Base-by-base conservation (phyloP, 2,797 vertebrate species). In the Ctenopoma multispine region DNA sequence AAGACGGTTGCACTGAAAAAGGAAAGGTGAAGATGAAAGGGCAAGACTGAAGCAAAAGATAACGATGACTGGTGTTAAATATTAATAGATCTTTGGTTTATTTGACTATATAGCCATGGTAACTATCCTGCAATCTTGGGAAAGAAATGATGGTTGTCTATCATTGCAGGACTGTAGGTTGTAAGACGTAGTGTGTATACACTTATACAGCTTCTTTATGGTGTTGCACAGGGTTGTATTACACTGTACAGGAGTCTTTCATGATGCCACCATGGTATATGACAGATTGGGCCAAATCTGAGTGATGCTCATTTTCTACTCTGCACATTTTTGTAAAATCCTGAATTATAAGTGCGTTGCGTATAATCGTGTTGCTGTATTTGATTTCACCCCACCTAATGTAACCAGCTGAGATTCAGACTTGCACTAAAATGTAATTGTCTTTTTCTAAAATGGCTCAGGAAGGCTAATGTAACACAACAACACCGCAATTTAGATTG, bases 21-120 rank as follows among this genome's bases (percentile, higher is more conserved):
- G 44, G 27, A 40, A 47, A 41, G 6, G 53, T 40, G 21, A 46
- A 13, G 66, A 83, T 70, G 75, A 82, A 10, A 51, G 76, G 36
- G 56, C 56, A 41, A 20, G 48, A 27, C 68, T 79, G 69, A 47
- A 70, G 50, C 63, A 63, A 41, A 50, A 73, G 82, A 84, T 84
- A 83, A 77, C 50, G 43, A 38, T 44, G 68, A 61, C 38, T 68
- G 62, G 60, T 79, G 88, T 87, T 77, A 82, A 82, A 82, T 85
- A 86, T 90, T 82, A 71, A 89, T 87, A 76, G 61, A 70, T 66
- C 67, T 83, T 82, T 76, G 61, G 44, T 58, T 86, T 81, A 75
- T 86, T 74, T 72, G 81, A 60, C 80, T 67, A 4, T 55, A 81
- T 53, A 70, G 40, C 76, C 72, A 75, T 63, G 49, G 79, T 57